Conservation (phyloP, 2,797 vertebrate genomes). For the Ambastaia sidthimunki region DNA sequence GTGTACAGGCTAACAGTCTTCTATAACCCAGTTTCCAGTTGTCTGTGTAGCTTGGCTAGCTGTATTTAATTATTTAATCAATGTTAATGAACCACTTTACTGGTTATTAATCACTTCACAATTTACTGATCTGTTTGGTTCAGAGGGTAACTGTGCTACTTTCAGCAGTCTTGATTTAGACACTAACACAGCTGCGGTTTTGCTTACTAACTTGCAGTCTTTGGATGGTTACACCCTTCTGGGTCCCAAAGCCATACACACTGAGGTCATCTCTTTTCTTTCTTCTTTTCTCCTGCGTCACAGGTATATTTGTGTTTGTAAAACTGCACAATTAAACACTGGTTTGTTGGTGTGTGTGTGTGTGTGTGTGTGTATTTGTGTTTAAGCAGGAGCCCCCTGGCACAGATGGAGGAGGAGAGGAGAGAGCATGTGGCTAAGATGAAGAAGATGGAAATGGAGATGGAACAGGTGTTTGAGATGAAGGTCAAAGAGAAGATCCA, state of each 20-base stretch:
- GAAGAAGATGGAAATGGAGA: conserved; percentile 98
- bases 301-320: conserved; percentile 21
- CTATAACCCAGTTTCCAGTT: neutral
- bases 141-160: neutral
- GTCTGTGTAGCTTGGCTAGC: neutral
- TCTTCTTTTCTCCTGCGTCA: neutral
- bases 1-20: conserved; percentile 16
- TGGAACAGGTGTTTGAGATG: conserved; percentile 98
- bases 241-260: conserved; percentile 29
- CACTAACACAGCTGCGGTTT: conserved; percentile 50
- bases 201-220: conserved; percentile 51
- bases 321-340: neutral
- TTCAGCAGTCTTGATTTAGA: neutral
- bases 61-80: neutral
- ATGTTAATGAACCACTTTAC: neutral
- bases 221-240: conserved; percentile 15
- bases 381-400: conserved; percentile 87
- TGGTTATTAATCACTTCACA: neutral
- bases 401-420: conserved; percentile 96
- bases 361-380: conserved; percentile 23
- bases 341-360: neutral
- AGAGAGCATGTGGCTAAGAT: conserved; percentile 93
- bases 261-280: conserved; percentile 28
- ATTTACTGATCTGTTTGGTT: neutral
- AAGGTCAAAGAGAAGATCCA: conserved; percentile 98